Evolutionary conservation across 2,797 vertebrate species (phyloP), one percentile per base, ranked within the genome.

Genomic region (Sarcoramphus papa): DNA sequence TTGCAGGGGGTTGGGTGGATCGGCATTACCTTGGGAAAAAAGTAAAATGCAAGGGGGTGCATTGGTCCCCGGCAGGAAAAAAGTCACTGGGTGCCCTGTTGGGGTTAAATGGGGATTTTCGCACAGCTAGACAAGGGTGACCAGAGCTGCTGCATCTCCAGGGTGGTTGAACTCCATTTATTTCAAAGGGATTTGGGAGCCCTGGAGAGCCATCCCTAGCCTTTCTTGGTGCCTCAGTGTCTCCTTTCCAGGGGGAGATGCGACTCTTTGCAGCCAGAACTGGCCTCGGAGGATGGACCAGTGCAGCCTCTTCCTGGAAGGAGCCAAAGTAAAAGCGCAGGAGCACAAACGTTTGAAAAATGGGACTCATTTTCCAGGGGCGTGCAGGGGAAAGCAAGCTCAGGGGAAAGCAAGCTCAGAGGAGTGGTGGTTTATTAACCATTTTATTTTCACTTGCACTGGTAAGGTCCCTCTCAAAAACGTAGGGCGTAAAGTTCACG

Each of bases 391-490:
- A 45, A 94, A 83, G 23, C 8, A 69, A 70, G 41, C 53, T 87
- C 72, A 47, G 59, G 70, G 75, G 22, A 70, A 94, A 83, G 23
- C 8, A 69, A 70, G 41, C 53, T 87, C 72, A 47, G 59, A 74
- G 75, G 22, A 70, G 25, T 31, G 37, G 33, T 57, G 33, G 28
- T 69, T 90, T 69, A 37, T 22, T 28, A 88, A 83, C 28, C 16
- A 6, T 83, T 95, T 97, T 97, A 95, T 94, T 97, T 83, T 68
- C 63, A 57, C 21, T 81, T 47, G 7, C 53, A 80, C 22, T 28
- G 11, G 12, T 73, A 64, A 88, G 17, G 56, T 77, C 93, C 92
- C 96, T 95, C 93, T 91, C 93, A 50, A 95, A 92, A 96, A 97
- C 1, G 80, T 79, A 96, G 94, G 88, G 93, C 31, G 7, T 37